These are phyloP conservation scores for Eupithecia pulchellata DNA, from an alignment of 2,888 invertebrate genomes.

Conservation along the genomic window DNA sequence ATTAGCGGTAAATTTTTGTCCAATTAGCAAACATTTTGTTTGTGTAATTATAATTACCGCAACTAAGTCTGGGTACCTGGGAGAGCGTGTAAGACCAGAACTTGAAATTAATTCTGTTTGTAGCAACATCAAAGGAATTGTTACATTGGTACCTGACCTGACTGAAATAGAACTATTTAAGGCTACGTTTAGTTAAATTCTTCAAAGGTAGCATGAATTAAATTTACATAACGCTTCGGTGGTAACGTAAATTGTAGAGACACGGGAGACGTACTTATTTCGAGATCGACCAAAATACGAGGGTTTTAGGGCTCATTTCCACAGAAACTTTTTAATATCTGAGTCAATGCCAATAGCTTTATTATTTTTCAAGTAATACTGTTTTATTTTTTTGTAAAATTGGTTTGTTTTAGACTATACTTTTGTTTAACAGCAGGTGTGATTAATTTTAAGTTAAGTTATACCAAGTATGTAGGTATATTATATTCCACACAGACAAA, in stretches of 20 bases:
- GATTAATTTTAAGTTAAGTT: neutral
- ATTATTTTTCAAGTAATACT: too few species aligned
- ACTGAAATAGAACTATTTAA: conserved; percentile 17
- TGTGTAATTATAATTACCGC: conserved; percentile 3
- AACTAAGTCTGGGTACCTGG: neutral
- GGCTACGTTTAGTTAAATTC: neutral
- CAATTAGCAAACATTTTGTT: neutral
- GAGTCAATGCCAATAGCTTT: too few species aligned
- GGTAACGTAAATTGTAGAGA: neutral
- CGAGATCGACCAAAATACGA: neutral
- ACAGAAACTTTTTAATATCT: neutral
- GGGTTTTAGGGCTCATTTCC: neutral
- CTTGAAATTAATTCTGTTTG: conserved; percentile 34
- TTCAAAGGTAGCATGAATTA: neutral
- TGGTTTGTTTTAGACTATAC: neutral
- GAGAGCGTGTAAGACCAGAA: conserved; percentile 17
- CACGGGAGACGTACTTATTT: neutral
- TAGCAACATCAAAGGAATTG: conserved; percentile 34
- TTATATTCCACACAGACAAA: neutral
- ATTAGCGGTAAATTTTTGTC: neutral
- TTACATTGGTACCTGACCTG: conserved; percentile 20
- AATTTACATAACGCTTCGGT: neutral
- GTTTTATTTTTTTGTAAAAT: too few species aligned
- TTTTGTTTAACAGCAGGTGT: neutral
- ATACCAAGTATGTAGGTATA: neutral